phyloP scores from a whole-genome alignment of 2,888 invertebrate species.

The Cacoxenus indagator region DNA sequence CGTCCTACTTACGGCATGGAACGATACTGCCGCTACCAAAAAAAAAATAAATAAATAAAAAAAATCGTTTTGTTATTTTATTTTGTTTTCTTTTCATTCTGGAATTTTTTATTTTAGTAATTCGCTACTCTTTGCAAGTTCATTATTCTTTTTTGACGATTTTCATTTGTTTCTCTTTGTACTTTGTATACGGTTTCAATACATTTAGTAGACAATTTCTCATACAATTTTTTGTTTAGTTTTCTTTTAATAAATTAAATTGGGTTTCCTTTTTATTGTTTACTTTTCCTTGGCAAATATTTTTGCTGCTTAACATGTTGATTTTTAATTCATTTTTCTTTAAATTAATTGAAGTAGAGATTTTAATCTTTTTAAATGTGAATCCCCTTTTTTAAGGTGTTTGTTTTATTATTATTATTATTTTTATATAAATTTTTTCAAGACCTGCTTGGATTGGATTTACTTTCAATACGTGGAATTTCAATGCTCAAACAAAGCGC shows the following conservation, averaged over 20 bases:
- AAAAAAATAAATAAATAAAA: neutral
- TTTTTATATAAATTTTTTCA: neutral
- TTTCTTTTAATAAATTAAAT: neutral
- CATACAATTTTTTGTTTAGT: neutral
- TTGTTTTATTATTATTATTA: neutral
- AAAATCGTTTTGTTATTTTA: neutral
- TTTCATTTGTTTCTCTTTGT: neutral
- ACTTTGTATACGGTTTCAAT: neutral
- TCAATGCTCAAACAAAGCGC: slow-evolving; percentile 36
- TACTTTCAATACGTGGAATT: slow-evolving; percentile 41
- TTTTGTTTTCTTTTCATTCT: slow-evolving; percentile 12
- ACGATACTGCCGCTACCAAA: neutral
- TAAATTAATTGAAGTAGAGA: neutral
- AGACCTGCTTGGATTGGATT: neutral
- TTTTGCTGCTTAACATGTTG: no score
- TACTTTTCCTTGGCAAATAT: no score
- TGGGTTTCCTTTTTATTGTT: no score
- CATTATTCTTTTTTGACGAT: neutral
- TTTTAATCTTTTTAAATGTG: no score
- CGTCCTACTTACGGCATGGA: neutral
- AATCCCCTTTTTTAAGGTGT: neutral
- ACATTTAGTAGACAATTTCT: neutral
- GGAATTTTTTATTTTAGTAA: neutral
- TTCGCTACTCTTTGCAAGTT: slow-evolving; percentile 15
- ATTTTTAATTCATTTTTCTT: neutral